Conservation (phyloP, 2,797 vertebrate species). For the Bovichtus variegatus region DNA sequence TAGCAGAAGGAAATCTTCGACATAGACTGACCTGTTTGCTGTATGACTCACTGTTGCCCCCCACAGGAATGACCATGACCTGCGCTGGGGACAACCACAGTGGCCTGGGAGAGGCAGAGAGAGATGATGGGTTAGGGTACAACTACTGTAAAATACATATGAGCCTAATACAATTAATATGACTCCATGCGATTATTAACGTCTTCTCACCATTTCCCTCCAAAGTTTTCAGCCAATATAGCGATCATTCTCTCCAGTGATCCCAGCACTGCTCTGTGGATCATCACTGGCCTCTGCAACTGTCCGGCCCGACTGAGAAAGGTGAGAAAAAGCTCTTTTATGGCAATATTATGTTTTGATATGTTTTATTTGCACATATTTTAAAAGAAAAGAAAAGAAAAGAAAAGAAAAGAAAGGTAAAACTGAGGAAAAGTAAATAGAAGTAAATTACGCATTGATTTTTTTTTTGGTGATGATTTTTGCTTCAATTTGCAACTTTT, state of each 20-base stretch:
- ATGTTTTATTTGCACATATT: too few species aligned
- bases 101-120: conserved; percentile 84
- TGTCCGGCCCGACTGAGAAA: conserved; percentile 78
- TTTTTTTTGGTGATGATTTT: not conserved
- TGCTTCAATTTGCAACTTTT: not conserved
- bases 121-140: not conserved
- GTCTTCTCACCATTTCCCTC: conserved; percentile 89
- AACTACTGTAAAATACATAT: not conserved
- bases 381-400: too few species aligned
- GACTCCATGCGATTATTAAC: not conserved
- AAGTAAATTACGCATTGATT: too few species aligned
- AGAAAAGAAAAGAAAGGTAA: too few species aligned
- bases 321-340: not conserved
- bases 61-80: conserved; percentile 90
- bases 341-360: not conserved
- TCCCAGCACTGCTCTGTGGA: conserved; percentile 93
- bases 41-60: conserved; percentile 85
- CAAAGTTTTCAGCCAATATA: conserved; percentile 92
- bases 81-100: conserved; percentile 94
- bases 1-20: not conserved
- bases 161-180: not conserved
- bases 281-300: conserved; percentile 88
- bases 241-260: conserved; percentile 94
- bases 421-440: too few species aligned
- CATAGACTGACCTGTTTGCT: conserved; percentile 85